Percentiles rank a stretch among this genome's conserved stretches.
phyloP scores from a whole-genome alignment of 2,797 vertebrate species.

The Coracias cyanogaster region DNA sequence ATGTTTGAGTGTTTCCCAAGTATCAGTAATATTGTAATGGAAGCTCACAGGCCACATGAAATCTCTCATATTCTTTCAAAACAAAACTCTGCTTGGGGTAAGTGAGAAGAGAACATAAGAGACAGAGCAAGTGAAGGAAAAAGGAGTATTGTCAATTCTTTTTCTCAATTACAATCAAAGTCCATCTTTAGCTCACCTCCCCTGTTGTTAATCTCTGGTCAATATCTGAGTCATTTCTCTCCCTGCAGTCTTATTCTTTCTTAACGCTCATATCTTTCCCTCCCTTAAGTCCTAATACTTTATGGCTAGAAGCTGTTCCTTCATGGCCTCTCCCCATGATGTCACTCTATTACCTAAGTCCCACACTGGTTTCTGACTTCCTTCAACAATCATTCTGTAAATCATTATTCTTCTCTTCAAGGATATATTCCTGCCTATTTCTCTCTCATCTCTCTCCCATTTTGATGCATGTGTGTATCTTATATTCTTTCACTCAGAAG shows the following conservation, averaged over 20 bases:
- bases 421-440: neutral
- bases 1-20: neutral
- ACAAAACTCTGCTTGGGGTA: neutral
- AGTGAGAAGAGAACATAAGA: neutral
- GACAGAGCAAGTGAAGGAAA: neutral
- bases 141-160: neutral
- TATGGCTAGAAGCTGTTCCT: constrained; percentile 21
- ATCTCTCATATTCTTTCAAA: neutral
- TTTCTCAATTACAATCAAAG: constrained; percentile 11
- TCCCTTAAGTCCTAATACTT: neutral
- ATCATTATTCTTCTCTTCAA: constrained; percentile 3
- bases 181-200: neutral
- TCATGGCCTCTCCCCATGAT: neutral
- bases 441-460: neutral
- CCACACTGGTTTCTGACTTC: neutral
- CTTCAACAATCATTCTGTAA: neutral
- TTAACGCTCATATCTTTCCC: neutral
- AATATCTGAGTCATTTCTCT: neutral
- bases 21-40: neutral
- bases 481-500: neutral
- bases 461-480: neutral
- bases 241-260: constrained; percentile 7
- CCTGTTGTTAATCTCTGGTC: constrained; percentile 38
- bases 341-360: neutral
- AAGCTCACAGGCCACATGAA: neutral